Conservation (phyloP, 1,140 invertebrate species). For the Hesperophylax magnus region DNA sequence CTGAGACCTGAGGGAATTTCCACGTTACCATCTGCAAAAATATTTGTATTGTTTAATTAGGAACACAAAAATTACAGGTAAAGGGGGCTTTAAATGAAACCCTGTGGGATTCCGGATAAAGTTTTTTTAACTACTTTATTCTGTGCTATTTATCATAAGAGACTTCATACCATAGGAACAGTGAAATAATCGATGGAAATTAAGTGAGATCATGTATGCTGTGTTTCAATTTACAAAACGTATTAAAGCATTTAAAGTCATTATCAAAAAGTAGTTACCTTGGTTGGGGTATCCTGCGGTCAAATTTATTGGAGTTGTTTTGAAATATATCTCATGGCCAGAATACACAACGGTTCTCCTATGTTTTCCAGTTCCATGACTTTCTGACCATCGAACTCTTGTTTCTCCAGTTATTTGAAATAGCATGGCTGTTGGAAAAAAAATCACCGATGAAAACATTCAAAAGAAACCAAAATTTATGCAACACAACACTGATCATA, state of each 20-base stretch:
- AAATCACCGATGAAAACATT: not conserved
- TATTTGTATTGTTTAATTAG: not conserved
- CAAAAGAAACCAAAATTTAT: no score
- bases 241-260: no score
- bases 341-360: not conserved
- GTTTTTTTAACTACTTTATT: not conserved
- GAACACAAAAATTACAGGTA: not conserved
- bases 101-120: not conserved
- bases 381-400: constrained; percentile 4
- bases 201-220: no score
- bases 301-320: not conserved
- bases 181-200: no score
- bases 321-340: constrained; percentile 18
- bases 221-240: no score
- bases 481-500: no score
- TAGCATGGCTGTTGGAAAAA: not conserved
- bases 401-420: not conserved
- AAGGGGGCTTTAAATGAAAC: not conserved
- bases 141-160: not conserved
- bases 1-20: not conserved
- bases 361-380: not conserved
- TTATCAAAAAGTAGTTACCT: no score
- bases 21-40: constrained; percentile 1
- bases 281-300: not conserved
- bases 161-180: not conserved